Percentiles rank a stretch among this genome's conserved stretches.
Evolutionary conservation across 2,888 invertebrate species (phyloP).

Genomic region (Lutraria lutraria): DNA sequence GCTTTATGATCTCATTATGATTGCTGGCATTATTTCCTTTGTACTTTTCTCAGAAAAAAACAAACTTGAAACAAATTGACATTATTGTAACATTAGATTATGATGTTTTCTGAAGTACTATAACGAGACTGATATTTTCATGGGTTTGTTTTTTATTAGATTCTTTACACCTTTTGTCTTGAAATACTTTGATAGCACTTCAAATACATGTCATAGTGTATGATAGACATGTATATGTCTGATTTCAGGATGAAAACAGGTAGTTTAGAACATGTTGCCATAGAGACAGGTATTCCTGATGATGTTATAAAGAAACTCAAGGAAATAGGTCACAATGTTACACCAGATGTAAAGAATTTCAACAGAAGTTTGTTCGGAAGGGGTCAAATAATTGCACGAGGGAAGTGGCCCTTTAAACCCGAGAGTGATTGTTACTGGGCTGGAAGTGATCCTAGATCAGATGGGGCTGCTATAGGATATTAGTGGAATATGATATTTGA

Average conservation of each 20-base stretch:
- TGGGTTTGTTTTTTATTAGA: too few relatives aligned
- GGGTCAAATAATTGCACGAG: constrained; percentile 85
- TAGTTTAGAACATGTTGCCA: constrained; percentile 64
- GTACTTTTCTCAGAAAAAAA: too few relatives aligned
- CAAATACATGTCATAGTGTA: neutral
- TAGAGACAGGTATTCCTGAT: constrained; percentile 81
- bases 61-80: too few relatives aligned
- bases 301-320: constrained; percentile 72
- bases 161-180: neutral
- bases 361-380: constrained; percentile 81
- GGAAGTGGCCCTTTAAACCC: constrained; percentile 75
- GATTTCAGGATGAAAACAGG: constrained; percentile 64
- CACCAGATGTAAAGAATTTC: constrained; percentile 71
- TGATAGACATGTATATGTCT: neutral
- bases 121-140: too few relatives aligned
- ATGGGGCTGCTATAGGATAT: constrained; percentile 81
- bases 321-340: constrained; percentile 77
- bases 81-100: too few relatives aligned
- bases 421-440: constrained; percentile 77
- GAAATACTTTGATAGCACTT: neutral
- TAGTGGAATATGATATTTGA: constrained; percentile 43
- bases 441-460: constrained; percentile 84
- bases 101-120: too few relatives aligned
- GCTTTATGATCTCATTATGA: neutral
- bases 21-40: too few relatives aligned